phyloP scores from a whole-genome alignment of 2,888 invertebrate genomes.

The Noctua janthe region DNA sequence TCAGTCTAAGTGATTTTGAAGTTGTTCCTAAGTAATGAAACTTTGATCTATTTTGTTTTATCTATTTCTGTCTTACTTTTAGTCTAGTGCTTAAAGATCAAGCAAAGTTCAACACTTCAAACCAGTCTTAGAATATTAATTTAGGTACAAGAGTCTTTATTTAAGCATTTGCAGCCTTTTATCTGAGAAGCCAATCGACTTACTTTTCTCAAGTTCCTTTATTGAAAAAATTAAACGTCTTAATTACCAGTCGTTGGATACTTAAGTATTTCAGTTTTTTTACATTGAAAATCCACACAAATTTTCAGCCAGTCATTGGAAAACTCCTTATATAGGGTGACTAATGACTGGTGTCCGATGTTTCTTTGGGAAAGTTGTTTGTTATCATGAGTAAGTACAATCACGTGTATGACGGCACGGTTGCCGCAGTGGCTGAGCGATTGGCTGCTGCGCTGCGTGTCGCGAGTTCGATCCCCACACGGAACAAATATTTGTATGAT shows the following conservation, averaged over 20 bases:
- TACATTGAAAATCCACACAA: background rate
- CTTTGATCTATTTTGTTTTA: constrained; percentile 10
- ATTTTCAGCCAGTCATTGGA: background rate
- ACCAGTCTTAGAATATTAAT: constrained; percentile 14
- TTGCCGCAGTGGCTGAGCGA: too few relatives aligned
- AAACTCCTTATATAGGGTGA: background rate
- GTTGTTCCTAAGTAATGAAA: constrained; percentile 15
- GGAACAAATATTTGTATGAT: too few relatives aligned
- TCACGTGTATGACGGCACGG: too few relatives aligned
- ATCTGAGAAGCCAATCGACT: background rate
- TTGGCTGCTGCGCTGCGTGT: too few relatives aligned
- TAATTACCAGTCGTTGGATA: background rate
- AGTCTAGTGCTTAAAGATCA: background rate
- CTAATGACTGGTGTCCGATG: too few relatives aligned
- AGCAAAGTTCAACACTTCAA: background rate
- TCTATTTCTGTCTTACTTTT: background rate
- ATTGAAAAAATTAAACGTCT: background rate
- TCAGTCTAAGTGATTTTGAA: constrained; percentile 20
- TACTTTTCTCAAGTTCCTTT: background rate
- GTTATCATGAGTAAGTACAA: too few relatives aligned
- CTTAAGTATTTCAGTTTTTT: background rate
- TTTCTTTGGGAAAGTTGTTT: too few relatives aligned
- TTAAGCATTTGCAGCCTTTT: background rate
- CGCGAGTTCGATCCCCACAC: too few relatives aligned
- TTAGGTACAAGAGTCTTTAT: background rate